Evolutionary conservation across 2,113 vertebrate genomes (phyloP), one percentile per base, ranked within the genome.

Genomic region (Cyprinus carpio): DNA sequence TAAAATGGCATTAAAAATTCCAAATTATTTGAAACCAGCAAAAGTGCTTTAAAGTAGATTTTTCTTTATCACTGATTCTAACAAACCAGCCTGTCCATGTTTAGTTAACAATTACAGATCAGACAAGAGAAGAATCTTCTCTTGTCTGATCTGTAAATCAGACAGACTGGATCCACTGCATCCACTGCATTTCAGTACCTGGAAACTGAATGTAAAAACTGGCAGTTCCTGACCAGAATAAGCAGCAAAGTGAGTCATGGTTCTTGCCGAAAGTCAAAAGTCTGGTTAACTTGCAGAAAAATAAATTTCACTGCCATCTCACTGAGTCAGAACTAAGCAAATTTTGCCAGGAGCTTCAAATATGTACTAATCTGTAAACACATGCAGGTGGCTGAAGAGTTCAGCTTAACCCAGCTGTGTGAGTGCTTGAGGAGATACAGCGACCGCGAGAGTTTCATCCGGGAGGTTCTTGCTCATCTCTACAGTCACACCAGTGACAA

Each of bases 341-440:
- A 29, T 64, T 29, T 29, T 64, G 12, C 2, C 25, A 64, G 62
- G 62, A 64, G 11, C n/a, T 13, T 1, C 25, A 27, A 15, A 27
- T 29, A 1, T 25, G 2, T 27, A 3, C 12, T 29, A 29, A 69
- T 34, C 1, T 69, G 16, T 34, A 4, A 34, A 20, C 29, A 20
- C 7, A 72, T 86, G 20, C 89, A 99, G 98, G 97, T 99, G 87
- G 96, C 97, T 1, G 98, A 97, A 90, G 97, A 98, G 90, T 95
- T 96, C 84, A 97, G 97, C 85, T 96, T 98, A 92, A 95, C 92
- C 49, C 98, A 99, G 93, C 95, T 99, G 93, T 94, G 95, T 0
- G 98, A 99, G 92, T 96, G 97, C 10, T 91, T 99, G 90, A 96
- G 95, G 90, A 94, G 97, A 84, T 99, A 99, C 92, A 96, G 94